A percentile compares a stretch with the other conserved stretches of the same genome.
phyloP scores from a whole-genome alignment of 2,113 vertebrate genomes.

The Columbina picui region DNA sequence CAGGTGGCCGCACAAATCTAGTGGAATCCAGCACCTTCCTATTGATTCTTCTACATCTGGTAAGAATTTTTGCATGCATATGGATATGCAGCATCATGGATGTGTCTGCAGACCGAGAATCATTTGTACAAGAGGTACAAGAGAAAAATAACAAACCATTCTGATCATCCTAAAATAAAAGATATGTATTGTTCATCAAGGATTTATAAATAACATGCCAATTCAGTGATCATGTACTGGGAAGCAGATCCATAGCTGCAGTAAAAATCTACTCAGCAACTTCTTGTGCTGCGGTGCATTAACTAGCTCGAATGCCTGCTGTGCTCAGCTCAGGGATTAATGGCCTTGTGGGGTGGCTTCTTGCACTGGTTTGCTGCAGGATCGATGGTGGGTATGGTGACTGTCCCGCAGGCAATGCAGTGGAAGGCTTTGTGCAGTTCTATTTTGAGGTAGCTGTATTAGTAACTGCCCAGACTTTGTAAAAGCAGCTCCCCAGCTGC shows the following conservation, averaged over 20 bases:
- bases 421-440: fast-evolving
- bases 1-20: not conserved
- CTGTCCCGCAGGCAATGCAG: not conserved
- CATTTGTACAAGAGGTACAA: not conserved
- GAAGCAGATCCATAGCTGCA: not conserved
- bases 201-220: not conserved
- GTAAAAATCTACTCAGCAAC: not conserved
- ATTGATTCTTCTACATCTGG: not conserved
- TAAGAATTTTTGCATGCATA: not conserved
- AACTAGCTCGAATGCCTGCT: fast-evolving
- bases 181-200: not conserved
- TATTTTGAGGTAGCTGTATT: not conserved
- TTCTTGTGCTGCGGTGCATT: not conserved
- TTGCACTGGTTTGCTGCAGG: not conserved
- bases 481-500: not conserved
- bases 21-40: not conserved
- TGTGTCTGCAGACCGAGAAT: not conserved
- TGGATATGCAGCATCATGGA: not conserved
- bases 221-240: not conserved
- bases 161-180: not conserved
- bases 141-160: not conserved
- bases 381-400: not conserved
- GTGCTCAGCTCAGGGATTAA: not conserved
- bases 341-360: not conserved
- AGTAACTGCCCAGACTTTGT: not conserved